phyloP scores from a whole-genome alignment of 2,888 invertebrate species.

The Noctua pronuba region DNA sequence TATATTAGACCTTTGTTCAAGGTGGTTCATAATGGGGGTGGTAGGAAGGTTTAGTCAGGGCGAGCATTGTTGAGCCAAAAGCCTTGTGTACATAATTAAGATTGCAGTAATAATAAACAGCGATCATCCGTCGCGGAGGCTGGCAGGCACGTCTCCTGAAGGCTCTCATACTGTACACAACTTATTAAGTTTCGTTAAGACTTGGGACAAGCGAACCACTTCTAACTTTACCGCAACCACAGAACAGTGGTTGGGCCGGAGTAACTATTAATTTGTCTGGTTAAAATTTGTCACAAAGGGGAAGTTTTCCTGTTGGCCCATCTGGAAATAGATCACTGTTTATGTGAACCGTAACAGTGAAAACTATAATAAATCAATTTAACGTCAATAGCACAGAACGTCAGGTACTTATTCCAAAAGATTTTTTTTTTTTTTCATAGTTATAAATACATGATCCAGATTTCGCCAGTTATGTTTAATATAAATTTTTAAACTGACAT shows the following conservation, averaged over 20 bases:
- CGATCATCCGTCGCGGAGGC: constrained; percentile 48
- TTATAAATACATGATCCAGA: too few relatives aligned
- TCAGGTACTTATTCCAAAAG: too few relatives aligned
- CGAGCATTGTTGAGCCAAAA: constrained; percentile 21
- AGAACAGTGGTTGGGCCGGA: neutral
- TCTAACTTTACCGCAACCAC: constrained; percentile 40
- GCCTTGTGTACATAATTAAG: constrained; percentile 54
- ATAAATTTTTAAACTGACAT: too few relatives aligned
- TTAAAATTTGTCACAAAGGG: constrained; percentile 11
- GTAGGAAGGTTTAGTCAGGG: constrained; percentile 4
- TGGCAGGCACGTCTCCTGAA: constrained; percentile 48
- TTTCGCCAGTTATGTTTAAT: too few relatives aligned
- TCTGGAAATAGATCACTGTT: neutral
- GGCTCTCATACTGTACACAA: constrained; percentile 32
- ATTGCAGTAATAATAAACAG: constrained; percentile 49
- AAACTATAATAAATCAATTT: neutral
- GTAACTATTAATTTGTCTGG: constrained; percentile 48
- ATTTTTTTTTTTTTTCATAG: too few relatives aligned
- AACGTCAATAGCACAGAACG: neutral
- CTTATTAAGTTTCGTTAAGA: constrained; percentile 44
- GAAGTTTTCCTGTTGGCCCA: neutral
- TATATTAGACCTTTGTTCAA: constrained; percentile 63
- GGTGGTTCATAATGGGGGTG: constrained; percentile 29
- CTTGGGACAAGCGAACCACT: constrained; percentile 24
- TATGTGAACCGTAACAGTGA: neutral